Evolutionary conservation across 2,888 invertebrate genomes (phyloP), one percentile per base, ranked within the genome.

Genomic region (Vannuccia rotundouncinata): DNA sequence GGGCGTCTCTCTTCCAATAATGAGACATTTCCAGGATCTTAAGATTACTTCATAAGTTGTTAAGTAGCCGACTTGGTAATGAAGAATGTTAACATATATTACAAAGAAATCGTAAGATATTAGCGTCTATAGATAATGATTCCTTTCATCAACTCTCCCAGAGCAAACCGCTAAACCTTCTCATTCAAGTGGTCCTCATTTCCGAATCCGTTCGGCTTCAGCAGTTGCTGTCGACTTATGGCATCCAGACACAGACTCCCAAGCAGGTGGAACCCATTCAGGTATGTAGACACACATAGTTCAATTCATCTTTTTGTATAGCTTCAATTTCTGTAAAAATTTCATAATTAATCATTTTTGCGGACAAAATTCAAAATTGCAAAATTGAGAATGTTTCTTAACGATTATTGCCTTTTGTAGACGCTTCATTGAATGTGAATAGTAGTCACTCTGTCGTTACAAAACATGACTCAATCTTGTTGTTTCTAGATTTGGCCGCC

Each of bases 161-260:
- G 80, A 76, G 75, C 28, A 82, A 82, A 60, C 81, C 78, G 2
- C 31, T 95, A 75, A 98, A 99, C 90, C 90, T 98, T 83, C 97
- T 99, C 31, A 96, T 99, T 77, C 99, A 99, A 90, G 95, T 99
- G 80, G 96, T 96, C 22, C 90, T 99, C 83, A 98, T 99, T 84
- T 95, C 98, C 0, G 99, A 99, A 90, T 97, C 96, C 1, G 94
- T 95, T 92, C 91, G 97, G 77, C 91, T 99, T 31, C 98, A 99
- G 90, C 96, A 97, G 81, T 95, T 98, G 94, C 93, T 99, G 93
- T 96, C 95, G 31, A 99, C 98, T 0, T 99, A 99, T 86, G 99
- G 99, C 77, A 98, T 99, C 84, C 95, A 96, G 89, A 97, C 98
- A 0, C 99, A 99, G 89, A 99, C 99, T 0, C 98, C 98, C 0